Evolutionary conservation across 2,888 invertebrate species (phyloP).

Genomic region (Thalpophila matura): DNA sequence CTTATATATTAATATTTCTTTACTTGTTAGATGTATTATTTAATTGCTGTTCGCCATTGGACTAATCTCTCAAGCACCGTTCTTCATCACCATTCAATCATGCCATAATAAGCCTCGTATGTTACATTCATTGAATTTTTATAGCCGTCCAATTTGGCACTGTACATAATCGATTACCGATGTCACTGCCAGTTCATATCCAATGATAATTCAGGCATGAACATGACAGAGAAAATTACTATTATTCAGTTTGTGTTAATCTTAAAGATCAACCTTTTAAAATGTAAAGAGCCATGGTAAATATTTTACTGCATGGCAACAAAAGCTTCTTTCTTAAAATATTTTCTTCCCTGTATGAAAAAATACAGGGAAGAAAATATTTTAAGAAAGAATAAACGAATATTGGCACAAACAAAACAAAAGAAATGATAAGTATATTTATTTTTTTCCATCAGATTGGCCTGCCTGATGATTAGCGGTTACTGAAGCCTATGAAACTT

Average conservation of each 20-base stretch:
- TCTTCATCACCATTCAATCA: constrained; percentile 24
- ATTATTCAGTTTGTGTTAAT: background rate
- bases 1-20: constrained; percentile 23
- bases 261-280: background rate
- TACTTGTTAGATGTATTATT: constrained; percentile 11
- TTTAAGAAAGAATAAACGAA: no score
- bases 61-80: constrained; percentile 24
- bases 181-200: constrained; percentile 27
- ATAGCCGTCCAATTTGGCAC: constrained; percentile 27
- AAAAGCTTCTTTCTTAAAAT: no score
- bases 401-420: no score
- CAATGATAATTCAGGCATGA: background rate
- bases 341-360: no score
- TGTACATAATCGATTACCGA: constrained; percentile 39
- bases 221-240: background rate
- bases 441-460: no score
- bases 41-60: constrained; percentile 6
- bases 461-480: no score
- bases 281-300: no score
- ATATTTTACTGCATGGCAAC: no score
- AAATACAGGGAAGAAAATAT: no score
- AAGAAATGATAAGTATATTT: no score
- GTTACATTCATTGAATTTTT: constrained; percentile 19
- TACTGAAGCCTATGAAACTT: no score
- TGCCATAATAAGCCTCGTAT: constrained; percentile 21